Evolutionary conservation across 2,113 vertebrate genomes (phyloP), one percentile per base, ranked within the genome.

Genomic region (Corythoichthys intestinalis): DNA sequence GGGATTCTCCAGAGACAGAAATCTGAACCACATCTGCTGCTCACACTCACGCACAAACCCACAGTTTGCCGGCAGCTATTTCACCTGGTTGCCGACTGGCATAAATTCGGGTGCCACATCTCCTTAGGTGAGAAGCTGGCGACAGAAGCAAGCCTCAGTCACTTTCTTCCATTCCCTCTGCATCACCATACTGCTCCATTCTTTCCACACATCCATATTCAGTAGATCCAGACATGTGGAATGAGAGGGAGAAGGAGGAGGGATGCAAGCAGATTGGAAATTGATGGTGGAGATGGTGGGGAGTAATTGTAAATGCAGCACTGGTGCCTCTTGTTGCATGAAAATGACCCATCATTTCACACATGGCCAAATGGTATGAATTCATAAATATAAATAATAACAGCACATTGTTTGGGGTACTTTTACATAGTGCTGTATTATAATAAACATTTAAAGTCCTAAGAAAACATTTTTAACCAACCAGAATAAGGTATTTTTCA

Each of bases 381-480:
- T 93, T 93, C 90, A 93, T 92, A 94, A 88, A 92, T 93, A 94
- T 87, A 91, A 93, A 93, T 90, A 93, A 91, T 89, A 86, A 87
- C 79, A 89, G 77, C 76, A 90, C 87, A 91, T 77, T 84, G 68
- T 72, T 90, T 92, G 84, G 86, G 85, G 91, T 90, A 65, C 84
- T 80, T 69, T 82, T 73, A 80, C 79, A 74, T 76, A 80, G 70
- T 66, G 80, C 70, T 81, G 28, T 75, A 84, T 90, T 86, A 81
- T 81, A 89, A 88, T 88, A 89, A 87, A 86, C 71, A 71, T 57
- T 72, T 71, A 67, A 65, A 44, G 6, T 44, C 41, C 79, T 76
- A 65, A 78, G 62, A 34, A 50, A 60, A 48, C 63, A 56, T 75
- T 80, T 79, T 82, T 80, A 73, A 78, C 67, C 76, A 58, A 75